phyloP scores from a whole-genome alignment of 1,140 invertebrate genomes.

The Danaus melanippus region DNA sequence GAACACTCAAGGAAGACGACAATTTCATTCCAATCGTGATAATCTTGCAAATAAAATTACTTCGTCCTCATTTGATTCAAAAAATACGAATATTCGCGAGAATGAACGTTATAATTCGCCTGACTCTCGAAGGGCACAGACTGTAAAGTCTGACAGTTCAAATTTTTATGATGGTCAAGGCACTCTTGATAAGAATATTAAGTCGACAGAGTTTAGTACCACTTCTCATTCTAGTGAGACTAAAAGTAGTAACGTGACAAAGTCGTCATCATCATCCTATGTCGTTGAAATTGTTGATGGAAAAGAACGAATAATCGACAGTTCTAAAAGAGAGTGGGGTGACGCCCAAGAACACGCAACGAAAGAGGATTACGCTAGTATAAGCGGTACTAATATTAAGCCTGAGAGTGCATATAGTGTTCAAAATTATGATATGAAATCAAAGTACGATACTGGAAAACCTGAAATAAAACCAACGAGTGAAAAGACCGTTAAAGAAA shows the following conservation, averaged over 20 bases:
- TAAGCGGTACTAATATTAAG: constrained; percentile 69
- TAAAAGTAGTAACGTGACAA: constrained; percentile 61
- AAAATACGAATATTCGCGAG: constrained; percentile 44
- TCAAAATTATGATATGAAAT: constrained; percentile 68
- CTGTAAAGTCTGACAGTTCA: constrained; percentile 42
- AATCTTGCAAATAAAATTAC: constrained; percentile 24
- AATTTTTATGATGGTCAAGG: constrained; percentile 61
- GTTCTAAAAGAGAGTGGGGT: constrained; percentile 71
- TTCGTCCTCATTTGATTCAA: constrained; percentile 23
- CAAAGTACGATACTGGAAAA: constrained; percentile 71
- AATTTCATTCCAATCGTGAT: constrained; percentile 23
- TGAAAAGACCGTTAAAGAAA: constrained; percentile 52
- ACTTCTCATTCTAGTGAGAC: constrained; percentile 60
- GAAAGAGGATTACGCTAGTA: constrained; percentile 67
- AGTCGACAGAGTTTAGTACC: constrained; percentile 49
- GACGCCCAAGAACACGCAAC: constrained; percentile 62
- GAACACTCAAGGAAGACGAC: constrained; percentile 32
- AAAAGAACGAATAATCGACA: constrained; percentile 74
- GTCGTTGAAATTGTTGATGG: constrained; percentile 75
- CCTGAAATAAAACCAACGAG: constrained; percentile 56
- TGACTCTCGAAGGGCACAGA: constrained; percentile 37
- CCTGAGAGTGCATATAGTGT: constrained; percentile 68
- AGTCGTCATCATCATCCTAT: constrained; percentile 73
- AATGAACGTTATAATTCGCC: constrained; percentile 41
- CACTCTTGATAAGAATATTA: constrained; percentile 46